Evolutionary conservation across 2,888 invertebrate genomes (phyloP).

Genomic region (Mermis nigrescens): DNA sequence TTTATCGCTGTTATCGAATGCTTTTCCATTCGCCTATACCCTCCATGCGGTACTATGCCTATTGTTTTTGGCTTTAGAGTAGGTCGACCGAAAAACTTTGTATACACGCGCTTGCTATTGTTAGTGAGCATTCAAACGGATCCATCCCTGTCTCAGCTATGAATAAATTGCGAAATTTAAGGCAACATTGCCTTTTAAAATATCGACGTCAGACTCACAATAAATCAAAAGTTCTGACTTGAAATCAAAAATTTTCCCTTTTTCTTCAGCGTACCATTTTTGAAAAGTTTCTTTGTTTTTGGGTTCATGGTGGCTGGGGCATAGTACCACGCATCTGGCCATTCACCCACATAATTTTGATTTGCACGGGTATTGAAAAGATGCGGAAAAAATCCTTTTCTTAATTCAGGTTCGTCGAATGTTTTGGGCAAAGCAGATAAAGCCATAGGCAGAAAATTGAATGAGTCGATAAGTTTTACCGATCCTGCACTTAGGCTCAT

Average conservation of each 20-base stretch:
- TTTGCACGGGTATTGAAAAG: neutral
- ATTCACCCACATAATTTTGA: neutral
- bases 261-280: too few relatives aligned
- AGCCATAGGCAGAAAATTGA: neutral
- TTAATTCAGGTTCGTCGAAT: neutral
- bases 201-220: constrained; percentile 16
- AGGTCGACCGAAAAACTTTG: constrained; percentile 8
- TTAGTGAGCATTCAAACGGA: neutral
- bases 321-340: neutral
- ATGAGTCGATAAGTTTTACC: neutral
- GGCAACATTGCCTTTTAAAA: constrained; percentile 7
- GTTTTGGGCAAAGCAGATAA: too few relatives aligned
- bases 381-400: neutral
- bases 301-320: neutral
- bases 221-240: constrained; percentile 16
- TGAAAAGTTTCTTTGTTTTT: too few relatives aligned
- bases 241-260: too few relatives aligned
- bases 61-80: constrained; percentile 13
- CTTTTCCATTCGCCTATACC: constrained; percentile 11
- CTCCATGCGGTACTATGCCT: constrained; percentile 13
- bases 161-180: neutral
- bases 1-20: constrained; percentile 10
- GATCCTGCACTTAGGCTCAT: too few relatives aligned
- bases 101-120: neutral
- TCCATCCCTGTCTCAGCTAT: neutral